Percentiles rank a stretch among this genome's conserved stretches.
Evolutionary conservation across 1,140 invertebrate genomes (phyloP).

Genomic region (Hycleus cichorii): DNA sequence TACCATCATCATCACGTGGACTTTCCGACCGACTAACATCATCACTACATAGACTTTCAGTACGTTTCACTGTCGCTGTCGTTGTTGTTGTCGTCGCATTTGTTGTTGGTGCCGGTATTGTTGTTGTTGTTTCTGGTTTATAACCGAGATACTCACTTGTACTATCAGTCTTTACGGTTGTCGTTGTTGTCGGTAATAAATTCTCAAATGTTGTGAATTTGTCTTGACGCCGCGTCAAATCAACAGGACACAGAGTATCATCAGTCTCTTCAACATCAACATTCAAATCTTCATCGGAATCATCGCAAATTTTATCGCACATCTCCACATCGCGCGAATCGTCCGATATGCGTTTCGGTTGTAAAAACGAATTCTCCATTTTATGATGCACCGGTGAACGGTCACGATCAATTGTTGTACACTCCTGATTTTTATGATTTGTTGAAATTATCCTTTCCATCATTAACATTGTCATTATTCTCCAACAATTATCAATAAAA

Average conservation of each 20-base stretch:
- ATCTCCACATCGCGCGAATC: constrained; percentile 37
- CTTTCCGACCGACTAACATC: constrained; percentile 40
- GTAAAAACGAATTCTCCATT: constrained; percentile 10
- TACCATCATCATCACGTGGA: constrained; percentile 33
- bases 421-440: constrained; percentile 29
- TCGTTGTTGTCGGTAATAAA: constrained; percentile 22
- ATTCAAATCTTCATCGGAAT: constrained; percentile 38
- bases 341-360: constrained; percentile 32
- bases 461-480: constrained; percentile 46
- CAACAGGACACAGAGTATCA: constrained; percentile 41
- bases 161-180: constrained; percentile 15
- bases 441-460: constrained; percentile 41
- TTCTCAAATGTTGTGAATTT: constrained; percentile 31
- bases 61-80: constrained; percentile 24
- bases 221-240: constrained; percentile 40
- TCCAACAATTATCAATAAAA: not conserved
- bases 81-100: not conserved
- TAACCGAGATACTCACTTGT: constrained; percentile 30
- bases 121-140: constrained; percentile 16
- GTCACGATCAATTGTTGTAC: constrained; percentile 18
- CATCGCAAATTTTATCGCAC: constrained; percentile 36
- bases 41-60: constrained; percentile 44
- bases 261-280: constrained; percentile 42
- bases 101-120: constrained; percentile 2
- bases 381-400: constrained; percentile 3